Evolutionary conservation across 2,113 vertebrate species (phyloP).

Genomic region (Hyaena hyaena): DNA sequence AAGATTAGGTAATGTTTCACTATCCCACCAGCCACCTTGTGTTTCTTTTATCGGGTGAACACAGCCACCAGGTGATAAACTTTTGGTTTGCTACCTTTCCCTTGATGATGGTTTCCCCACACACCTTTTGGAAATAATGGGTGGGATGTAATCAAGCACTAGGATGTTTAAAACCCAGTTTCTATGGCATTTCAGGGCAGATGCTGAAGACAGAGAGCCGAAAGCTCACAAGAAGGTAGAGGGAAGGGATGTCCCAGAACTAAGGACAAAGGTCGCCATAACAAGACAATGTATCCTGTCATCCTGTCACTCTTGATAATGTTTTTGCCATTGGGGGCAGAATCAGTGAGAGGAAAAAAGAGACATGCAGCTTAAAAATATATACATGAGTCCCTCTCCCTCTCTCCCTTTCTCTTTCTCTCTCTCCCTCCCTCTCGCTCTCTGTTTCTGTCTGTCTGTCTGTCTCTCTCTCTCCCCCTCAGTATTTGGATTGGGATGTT

Average conservation of each 20-base stretch:
- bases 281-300: neutral
- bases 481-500: neutral
- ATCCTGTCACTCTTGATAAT: neutral
- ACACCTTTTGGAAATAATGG: neutral
- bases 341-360: neutral
- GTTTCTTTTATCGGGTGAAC: neutral
- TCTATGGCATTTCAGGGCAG: neutral
- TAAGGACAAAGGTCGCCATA: neutral
- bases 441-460: too few species aligned
- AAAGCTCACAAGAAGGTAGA: neutral
- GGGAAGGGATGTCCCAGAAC: neutral
- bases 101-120: neutral
- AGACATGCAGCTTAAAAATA: constrained; percentile 24
- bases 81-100: neutral
- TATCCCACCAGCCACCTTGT: neutral
- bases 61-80: neutral
- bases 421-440: neutral
- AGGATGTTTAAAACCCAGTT: neutral
- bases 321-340: neutral
- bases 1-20: neutral
- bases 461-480: neutral
- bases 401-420: neutral
- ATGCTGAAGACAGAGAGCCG: neutral
- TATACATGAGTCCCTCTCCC: neutral
- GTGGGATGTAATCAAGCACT: neutral